Conservation (phyloP, 1,140 invertebrate species). For the Bombus superbus region DNA sequence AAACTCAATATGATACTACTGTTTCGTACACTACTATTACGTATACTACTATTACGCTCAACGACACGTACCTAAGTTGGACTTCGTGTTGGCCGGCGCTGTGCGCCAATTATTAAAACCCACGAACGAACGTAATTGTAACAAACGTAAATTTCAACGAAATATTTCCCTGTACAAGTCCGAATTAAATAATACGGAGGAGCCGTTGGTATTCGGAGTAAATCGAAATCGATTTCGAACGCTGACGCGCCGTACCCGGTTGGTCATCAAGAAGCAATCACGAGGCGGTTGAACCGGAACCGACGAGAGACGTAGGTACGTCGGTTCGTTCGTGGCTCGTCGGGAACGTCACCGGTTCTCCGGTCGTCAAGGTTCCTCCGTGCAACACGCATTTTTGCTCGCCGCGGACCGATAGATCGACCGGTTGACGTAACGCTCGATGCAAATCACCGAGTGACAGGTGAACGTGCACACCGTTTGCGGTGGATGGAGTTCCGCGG, state of each 20-base stretch:
- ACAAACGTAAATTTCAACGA: background rate
- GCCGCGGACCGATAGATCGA: constrained; percentile 33
- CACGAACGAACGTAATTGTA: too few species aligned
- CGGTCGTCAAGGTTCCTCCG: constrained; percentile 18
- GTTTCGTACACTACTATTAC: too few species aligned
- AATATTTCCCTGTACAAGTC: background rate
- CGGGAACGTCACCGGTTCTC: constrained; percentile 28
- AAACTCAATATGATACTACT: too few species aligned
- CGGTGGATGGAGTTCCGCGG: constrained; percentile 37
- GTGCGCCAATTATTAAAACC: too few species aligned
- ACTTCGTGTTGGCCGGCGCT: too few species aligned
- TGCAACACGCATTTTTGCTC: constrained; percentile 24
- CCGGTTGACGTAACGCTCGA: constrained; percentile 54
- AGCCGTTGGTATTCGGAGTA: background rate
- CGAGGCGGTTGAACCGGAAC: constrained; percentile 32
- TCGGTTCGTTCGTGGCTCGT: background rate
- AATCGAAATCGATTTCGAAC: constrained; percentile 4
- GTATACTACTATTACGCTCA: too few species aligned
- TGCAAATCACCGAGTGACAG: constrained; percentile 61
- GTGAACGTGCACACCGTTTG: constrained; percentile 36
- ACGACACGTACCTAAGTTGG: too few species aligned
- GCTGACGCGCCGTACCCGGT: background rate
- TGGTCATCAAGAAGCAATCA: constrained; percentile 15
- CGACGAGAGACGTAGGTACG: background rate
- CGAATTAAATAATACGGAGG: background rate